phyloP scores from a whole-genome alignment of 1,140 invertebrate species.

The Hycleus cichorii region DNA sequence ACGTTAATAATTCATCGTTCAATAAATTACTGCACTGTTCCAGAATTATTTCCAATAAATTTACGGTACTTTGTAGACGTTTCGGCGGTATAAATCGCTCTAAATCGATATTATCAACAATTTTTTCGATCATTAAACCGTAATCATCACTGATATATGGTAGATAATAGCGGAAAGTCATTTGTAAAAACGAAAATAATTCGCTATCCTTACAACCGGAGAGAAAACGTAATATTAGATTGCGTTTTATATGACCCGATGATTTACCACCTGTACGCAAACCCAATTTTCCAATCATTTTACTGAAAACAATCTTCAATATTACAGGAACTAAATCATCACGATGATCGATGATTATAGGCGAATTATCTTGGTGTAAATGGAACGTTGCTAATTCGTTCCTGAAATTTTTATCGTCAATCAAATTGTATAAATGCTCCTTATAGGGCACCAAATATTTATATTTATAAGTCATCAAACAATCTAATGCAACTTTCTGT shows the following conservation, averaged over 20 bases:
- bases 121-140: constrained; percentile 41
- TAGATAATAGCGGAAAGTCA: constrained; percentile 72
- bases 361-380: constrained; percentile 60
- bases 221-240: constrained; percentile 75
- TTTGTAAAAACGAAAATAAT: constrained; percentile 69
- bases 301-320: constrained; percentile 81
- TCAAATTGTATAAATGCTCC: constrained; percentile 63
- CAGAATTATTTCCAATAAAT: constrained; percentile 71
- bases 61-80: constrained; percentile 65
- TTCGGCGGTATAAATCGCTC: constrained; percentile 61
- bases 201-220: constrained; percentile 72
- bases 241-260: constrained; percentile 57
- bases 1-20: constrained; percentile 54
- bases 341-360: constrained; percentile 66
- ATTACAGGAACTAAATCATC: constrained; percentile 69
- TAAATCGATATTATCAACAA: constrained; percentile 48
- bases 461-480: constrained; percentile 75
- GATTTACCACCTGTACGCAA: constrained; percentile 64
- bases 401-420: constrained; percentile 84
- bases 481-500: constrained; percentile 79
- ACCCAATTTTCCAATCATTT: constrained; percentile 73
- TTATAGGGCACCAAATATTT: constrained; percentile 71
- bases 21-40: constrained; percentile 78
- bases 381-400: constrained; percentile 73
- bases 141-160: constrained; percentile 52